Evolutionary conservation across 2,797 vertebrate species (phyloP).

Genomic region (Xyrichtys novacula): DNA sequence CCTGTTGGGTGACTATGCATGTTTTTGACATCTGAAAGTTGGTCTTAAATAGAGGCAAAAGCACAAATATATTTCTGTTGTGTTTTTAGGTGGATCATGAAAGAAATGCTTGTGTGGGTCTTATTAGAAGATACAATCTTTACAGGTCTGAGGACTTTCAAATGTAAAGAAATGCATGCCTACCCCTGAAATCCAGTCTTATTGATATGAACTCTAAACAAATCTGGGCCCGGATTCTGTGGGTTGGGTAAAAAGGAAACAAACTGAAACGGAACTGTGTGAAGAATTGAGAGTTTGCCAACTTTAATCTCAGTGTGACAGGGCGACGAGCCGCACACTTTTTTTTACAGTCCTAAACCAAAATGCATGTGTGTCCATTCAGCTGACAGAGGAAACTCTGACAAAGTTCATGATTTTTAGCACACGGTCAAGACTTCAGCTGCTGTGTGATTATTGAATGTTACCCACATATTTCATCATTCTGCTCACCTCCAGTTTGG

Average conservation of each 20-base stretch:
- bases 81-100: too few species aligned
- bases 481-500: conserved; percentile 3
- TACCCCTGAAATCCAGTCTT: too few species aligned
- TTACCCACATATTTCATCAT: conserved; percentile 60
- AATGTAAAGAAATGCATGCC: too few species aligned
- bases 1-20: too few species aligned
- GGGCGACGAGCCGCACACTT: neutral
- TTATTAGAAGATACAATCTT: too few species aligned
- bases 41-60: too few species aligned
- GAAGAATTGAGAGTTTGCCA: conserved; percentile 16
- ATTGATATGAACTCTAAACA: too few species aligned
- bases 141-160: too few species aligned
- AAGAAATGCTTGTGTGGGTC: too few species aligned
- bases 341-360: conserved; percentile 9
- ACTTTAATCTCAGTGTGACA: conserved; percentile 22
- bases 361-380: conserved; percentile 18
- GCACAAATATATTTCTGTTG: too few species aligned
- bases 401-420: conserved; percentile 18
- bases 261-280: neutral
- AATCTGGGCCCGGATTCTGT: neutral
- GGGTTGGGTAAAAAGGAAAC: neutral
- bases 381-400: conserved; percentile 9
- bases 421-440: conserved; percentile 11
- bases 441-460: conserved; percentile 17
- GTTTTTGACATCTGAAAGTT: too few species aligned